Percentiles rank a stretch among this genome's conserved stretches.
Conservation (phyloP, 2,797 vertebrate genomes). For the Myotis pilosus region DNA sequence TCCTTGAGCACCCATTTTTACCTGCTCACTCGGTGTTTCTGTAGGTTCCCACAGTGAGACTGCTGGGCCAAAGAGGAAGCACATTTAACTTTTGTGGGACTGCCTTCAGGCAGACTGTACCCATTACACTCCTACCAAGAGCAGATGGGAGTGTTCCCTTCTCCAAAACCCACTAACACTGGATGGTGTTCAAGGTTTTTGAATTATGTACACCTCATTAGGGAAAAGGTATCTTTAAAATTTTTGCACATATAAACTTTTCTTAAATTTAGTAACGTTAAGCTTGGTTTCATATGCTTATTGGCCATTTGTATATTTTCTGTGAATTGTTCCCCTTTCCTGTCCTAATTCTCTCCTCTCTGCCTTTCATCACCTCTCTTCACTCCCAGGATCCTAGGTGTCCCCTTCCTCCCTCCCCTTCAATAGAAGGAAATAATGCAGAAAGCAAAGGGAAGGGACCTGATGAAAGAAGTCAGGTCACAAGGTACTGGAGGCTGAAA, state of each 20-base stretch:
- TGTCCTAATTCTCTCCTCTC: slow-evolving; percentile 16
- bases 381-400: not conserved
- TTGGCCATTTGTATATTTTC: not conserved
- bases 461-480: not conserved
- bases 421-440: not conserved
- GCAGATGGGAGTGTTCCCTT: not conserved
- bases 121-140: not conserved
- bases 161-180: not conserved
- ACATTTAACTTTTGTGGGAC: not conserved
- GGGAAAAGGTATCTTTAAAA: not conserved
- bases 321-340: not conserved
- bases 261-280: not conserved
- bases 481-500: not conserved
- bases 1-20: not conserved
- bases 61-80: not conserved
- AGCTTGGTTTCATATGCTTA: not conserved
- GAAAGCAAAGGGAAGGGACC: not conserved
- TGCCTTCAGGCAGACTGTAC: not conserved
- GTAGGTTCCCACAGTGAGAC: not conserved
- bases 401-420: not conserved
- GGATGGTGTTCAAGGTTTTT: not conserved
- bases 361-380: slow-evolving; percentile 4
- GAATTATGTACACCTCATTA: not conserved
- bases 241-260: not conserved
- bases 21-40: not conserved